Evolutionary conservation across 1,140 invertebrate genomes (phyloP), one percentile per base, ranked within the genome.

Genomic region (Hyphantria cunea): DNA sequence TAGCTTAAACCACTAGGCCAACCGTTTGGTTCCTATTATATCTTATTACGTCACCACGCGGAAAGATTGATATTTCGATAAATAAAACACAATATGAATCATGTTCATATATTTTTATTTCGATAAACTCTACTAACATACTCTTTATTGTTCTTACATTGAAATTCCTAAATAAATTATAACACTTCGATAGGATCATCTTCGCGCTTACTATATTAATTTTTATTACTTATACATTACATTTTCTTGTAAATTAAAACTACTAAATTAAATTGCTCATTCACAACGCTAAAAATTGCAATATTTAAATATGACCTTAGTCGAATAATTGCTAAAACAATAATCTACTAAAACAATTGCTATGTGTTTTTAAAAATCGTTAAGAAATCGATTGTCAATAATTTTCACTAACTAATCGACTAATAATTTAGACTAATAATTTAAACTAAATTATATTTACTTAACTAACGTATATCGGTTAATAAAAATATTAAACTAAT

Each of bases 121-220:
- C 65, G 66, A 74, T 71, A 74, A 66, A 61, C 56, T 74, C 64
- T 63, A 67, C 63, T 74, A 70, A 61, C 59, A 68, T 67, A 55
- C 59, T 47, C 11, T 71, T 67, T 68, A 71, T 65, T 68, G 66
- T 70, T 74, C 59, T 63, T 64, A 48, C 15, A 17, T 39, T 44
- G 55, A 52, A 50, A 39, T 65, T 25, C 39, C 34, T 67, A 68
- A 58, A 59, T 65, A 72, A 68, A 65, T 72, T 10, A 39, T n/a
- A 65, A 65, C 70, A 65, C 49, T 42, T 51, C 37, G 32, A 67
- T 66, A 70, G 60, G 59, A 61, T 62, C 68, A 55, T 64, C 49
- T 50, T 53, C 69, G 53, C 47, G 17, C 58, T 48, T 42, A 58
- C 51, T 39, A 3, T 50, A 25, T 11, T 32, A 49, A 34, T 15